A percentile compares a stretch with the other conserved stretches of the same genome.
phyloP scores from a whole-genome alignment of 2,888 invertebrate genomes.

The Perizoma flavofasciatum region DNA sequence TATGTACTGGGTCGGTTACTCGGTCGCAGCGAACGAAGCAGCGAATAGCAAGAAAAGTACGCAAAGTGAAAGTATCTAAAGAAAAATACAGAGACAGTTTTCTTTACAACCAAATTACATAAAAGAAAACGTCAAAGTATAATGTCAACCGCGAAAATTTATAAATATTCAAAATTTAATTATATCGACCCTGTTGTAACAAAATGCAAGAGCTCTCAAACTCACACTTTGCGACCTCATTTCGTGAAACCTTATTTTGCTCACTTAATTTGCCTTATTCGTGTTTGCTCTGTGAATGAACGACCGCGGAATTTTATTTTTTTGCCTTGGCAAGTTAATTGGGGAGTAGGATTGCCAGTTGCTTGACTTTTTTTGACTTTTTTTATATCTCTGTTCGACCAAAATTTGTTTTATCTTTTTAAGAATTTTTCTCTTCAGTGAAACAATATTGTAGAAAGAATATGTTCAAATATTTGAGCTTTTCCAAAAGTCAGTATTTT shows the following conservation, averaged over 20 bases:
- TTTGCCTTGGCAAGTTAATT: constrained; percentile 70
- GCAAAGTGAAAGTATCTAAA: constrained; percentile 24
- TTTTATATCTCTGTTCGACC: constrained; percentile 4
- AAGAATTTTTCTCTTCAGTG: too few species aligned
- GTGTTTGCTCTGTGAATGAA: constrained; percentile 76
- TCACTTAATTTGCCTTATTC: constrained; percentile 80
- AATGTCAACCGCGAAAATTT: constrained; percentile 52
- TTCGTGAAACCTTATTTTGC: constrained; percentile 72
- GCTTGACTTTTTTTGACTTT: too few species aligned
- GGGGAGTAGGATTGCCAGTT: constrained; percentile 42
- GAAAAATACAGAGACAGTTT: constrained; percentile 42
- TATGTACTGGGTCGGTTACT: too few species aligned
- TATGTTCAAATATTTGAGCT: too few species aligned
- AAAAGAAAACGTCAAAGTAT: constrained; percentile 50
- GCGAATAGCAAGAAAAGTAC: constrained; percentile 4
- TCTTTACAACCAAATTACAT: constrained; percentile 52
- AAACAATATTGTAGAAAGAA: too few species aligned
- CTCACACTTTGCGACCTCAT: constrained; percentile 72
- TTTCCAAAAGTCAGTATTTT: too few species aligned
- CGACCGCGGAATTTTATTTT: constrained; percentile 70
- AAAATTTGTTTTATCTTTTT: not conserved
- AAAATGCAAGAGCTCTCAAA: constrained; percentile 61
- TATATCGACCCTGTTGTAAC: constrained; percentile 63
- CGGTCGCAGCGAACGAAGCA: too few species aligned
- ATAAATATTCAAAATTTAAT: constrained; percentile 72